A percentile compares a stretch with the other conserved stretches of the same genome.
Conservation (phyloP, 1,140 invertebrate species). For the Pseudomyrmex cubaensis region DNA sequence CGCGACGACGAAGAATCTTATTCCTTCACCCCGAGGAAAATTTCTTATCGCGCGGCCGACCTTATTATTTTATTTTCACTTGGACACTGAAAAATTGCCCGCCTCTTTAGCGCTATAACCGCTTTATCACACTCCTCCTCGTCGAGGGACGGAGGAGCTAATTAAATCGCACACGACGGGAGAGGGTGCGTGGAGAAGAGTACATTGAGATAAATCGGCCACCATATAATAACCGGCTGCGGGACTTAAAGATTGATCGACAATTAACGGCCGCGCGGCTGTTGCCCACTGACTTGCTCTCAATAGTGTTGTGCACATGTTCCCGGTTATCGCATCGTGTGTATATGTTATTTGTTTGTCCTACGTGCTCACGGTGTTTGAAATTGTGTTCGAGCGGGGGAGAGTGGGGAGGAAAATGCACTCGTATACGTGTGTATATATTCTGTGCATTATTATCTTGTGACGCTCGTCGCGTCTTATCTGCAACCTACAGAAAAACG, state of each 20-base stretch:
- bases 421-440: no score
- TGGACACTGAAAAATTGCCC: constrained; percentile 48
- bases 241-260: constrained; percentile 79
- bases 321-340: constrained; percentile 73
- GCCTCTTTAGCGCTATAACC: constrained; percentile 62
- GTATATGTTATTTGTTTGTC: constrained; percentile 38
- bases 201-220: constrained; percentile 77
- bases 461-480: no score
- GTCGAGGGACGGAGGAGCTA: constrained; percentile 69
- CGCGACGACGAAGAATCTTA: not conserved
- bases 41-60: constrained; percentile 19
- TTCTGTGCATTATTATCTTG: no score
- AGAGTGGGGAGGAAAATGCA: no score
- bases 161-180: constrained; percentile 75
- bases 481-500: no score
- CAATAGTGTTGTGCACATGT: constrained; percentile 78
- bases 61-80: constrained; percentile 32
- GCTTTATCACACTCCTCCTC: not conserved
- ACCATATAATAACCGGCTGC: constrained; percentile 73
- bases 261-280: constrained; percentile 58
- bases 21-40: not conserved
- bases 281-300: constrained; percentile 70
- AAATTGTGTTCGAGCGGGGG: not conserved
- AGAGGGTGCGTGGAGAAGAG: constrained; percentile 48
- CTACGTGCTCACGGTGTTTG: not conserved